phyloP scores from a whole-genome alignment of 1,140 invertebrate genomes.

The Trachymyrmex cornetzi region DNA sequence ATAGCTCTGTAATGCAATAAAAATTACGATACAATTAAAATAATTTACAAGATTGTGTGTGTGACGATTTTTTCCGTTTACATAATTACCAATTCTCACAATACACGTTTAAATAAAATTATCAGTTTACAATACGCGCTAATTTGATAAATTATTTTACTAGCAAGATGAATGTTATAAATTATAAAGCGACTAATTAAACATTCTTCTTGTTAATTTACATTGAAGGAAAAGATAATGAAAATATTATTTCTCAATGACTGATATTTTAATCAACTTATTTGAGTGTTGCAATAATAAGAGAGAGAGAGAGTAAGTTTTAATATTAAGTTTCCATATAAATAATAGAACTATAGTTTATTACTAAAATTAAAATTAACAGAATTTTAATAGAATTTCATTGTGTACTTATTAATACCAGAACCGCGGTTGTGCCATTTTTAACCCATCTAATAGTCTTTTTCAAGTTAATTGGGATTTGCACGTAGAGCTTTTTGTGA shows the following conservation, averaged over 20 bases:
- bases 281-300: background rate
- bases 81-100: background rate
- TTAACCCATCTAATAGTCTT: too few relatives aligned
- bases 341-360: too few relatives aligned
- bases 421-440: too few relatives aligned
- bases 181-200: conserved; percentile 4
- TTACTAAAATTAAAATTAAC: too few relatives aligned
- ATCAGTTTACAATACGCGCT: background rate
- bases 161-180: background rate
- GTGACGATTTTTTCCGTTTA: background rate
- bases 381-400: too few relatives aligned
- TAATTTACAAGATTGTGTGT: background rate
- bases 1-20: background rate
- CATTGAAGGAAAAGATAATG: background rate
- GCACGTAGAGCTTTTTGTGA: too few relatives aligned
- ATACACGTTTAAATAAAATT: conserved; percentile 20
- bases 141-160: background rate
- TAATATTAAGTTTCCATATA: background rate
- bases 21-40: background rate
- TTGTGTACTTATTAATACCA: too few relatives aligned
- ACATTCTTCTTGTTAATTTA: background rate
- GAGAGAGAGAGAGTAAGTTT: too few relatives aligned
- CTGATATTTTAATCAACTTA: background rate
- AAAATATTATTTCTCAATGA: conserved; percentile 9
- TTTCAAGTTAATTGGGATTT: too few relatives aligned